phyloP scores from a whole-genome alignment of 2,797 vertebrate genomes.

The Botia almorhae region DNA sequence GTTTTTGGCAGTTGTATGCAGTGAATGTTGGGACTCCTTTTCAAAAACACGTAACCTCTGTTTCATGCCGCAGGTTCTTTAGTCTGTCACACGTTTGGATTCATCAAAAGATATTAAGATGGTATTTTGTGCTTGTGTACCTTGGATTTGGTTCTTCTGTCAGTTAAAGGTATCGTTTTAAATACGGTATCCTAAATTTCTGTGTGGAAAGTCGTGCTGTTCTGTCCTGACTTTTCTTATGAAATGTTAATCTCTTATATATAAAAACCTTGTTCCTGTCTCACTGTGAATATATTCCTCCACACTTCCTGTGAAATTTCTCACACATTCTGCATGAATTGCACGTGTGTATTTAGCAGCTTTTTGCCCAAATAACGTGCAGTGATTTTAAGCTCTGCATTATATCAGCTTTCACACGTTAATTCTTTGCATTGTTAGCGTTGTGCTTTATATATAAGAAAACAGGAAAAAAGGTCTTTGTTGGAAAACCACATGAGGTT shows the following conservation, averaged over 20 bases:
- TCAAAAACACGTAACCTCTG: slow-evolving; percentile 26
- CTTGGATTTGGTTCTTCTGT: slow-evolving; percentile 31
- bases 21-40: slow-evolving; percentile 12
- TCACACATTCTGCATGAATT: neutral
- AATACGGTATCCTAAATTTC: neutral
- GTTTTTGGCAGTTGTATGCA: slow-evolving; percentile 32
- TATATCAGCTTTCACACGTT: too few relatives aligned
- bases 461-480: too few relatives aligned
- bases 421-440: too few relatives aligned
- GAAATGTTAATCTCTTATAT: neutral
- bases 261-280: neutral
- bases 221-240: slow-evolving; percentile 22
- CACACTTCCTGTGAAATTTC: neutral
- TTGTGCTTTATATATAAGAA: too few relatives aligned
- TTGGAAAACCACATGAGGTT: slow-evolving; percentile 63
- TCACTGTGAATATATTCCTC: neutral
- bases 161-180: slow-evolving; percentile 2
- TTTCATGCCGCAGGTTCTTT: slow-evolving; percentile 9
- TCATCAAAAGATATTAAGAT: slow-evolving; percentile 11
- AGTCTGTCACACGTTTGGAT: neutral
- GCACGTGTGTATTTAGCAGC: too few relatives aligned
- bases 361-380: too few relatives aligned
- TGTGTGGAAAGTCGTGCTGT: slow-evolving; percentile 12
- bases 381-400: too few relatives aligned
- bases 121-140: slow-evolving; percentile 7